These are phyloP conservation scores for Hofmannophila pseudospretella DNA, from an alignment of 2,888 invertebrate species.

Conservation along the genomic window DNA sequence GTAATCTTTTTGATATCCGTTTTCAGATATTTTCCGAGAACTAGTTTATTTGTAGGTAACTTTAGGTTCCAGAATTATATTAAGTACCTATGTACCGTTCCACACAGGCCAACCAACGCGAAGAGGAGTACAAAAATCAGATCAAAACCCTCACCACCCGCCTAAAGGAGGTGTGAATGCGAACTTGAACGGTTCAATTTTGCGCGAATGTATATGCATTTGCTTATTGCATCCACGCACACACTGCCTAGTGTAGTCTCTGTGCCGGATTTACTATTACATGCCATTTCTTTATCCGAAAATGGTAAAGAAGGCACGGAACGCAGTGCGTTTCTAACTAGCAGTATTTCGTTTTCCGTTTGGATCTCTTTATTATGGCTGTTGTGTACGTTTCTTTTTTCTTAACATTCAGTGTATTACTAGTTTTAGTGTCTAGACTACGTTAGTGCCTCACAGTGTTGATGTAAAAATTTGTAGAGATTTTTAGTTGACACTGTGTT, in stretches of 20 bases:
- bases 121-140: conserved; percentile 99
- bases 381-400: conserved; percentile 45
- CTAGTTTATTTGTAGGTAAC: too few relatives aligned
- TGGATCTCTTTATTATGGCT: conserved; percentile 39
- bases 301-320: conserved; percentile 45
- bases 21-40: too few relatives aligned
- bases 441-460: conserved; percentile 39
- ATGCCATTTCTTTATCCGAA: too few relatives aligned
- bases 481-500: conserved; percentile 30
- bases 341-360: conserved; percentile 40
- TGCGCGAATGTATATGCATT: conserved; percentile 61
- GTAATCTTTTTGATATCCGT: background rate
- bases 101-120: conserved; percentile 97
- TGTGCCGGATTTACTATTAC: conserved; percentile 36
- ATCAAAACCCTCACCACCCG: conserved; percentile 99
- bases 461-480: conserved; percentile 20
- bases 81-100: conserved; percentile 48
- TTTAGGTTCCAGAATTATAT: background rate
- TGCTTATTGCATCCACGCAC: conserved; percentile 66
- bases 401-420: conserved; percentile 34
- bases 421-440: conserved; percentile 28
- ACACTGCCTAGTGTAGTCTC: conserved; percentile 38
- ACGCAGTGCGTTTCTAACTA: conserved; percentile 43
- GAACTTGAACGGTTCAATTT: conserved; percentile 44
- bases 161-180: conserved; percentile 96